These are phyloP conservation scores for Agonum fuliginosum DNA, from an alignment of 2,888 invertebrate genomes.

Conservation along the genomic window DNA sequence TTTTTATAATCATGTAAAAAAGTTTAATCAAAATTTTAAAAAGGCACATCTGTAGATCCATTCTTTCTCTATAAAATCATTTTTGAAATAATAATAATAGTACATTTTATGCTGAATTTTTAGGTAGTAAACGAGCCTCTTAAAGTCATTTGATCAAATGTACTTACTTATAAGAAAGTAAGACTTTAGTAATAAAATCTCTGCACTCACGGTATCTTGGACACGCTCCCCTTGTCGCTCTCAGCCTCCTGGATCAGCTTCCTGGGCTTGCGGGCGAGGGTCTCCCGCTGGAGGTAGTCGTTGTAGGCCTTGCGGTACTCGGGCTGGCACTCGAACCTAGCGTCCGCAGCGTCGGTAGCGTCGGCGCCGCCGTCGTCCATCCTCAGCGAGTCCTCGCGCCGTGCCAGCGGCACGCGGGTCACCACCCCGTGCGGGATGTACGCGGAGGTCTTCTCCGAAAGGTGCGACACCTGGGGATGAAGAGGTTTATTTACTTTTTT, in stretches of 20 bases:
- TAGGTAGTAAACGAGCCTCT: too few species aligned
- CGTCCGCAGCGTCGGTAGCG: slow-evolving; percentile 47
- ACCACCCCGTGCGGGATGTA: slow-evolving; percentile 64
- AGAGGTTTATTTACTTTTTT: too few species aligned
- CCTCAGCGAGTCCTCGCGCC: slow-evolving; percentile 66
- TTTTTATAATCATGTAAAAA: too few species aligned
- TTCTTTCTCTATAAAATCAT: too few species aligned
- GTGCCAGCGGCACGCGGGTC: slow-evolving; percentile 57
- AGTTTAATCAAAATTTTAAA: too few species aligned
- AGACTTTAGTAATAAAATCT: too few species aligned
- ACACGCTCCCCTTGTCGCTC: not conserved
- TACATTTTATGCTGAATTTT: too few species aligned
- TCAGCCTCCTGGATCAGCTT: not conserved
- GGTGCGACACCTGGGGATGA: slow-evolving; percentile 65
- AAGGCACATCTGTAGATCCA: too few species aligned
- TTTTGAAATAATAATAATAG: too few species aligned
- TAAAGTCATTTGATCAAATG: too few species aligned
- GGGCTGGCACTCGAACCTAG: slow-evolving; percentile 70
- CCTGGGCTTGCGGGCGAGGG: slow-evolving; percentile 63
- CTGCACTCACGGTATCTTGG: slow-evolving; percentile 32
- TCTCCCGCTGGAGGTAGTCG: slow-evolving; percentile 72
- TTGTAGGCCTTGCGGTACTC: slow-evolving; percentile 73
- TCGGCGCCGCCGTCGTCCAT: slow-evolving; percentile 64
- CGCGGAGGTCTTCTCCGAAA: slow-evolving; percentile 67
- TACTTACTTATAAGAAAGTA: too few species aligned